Base-by-base conservation (phyloP, 2,113 vertebrate genomes). In the Noturus placidus region DNA sequence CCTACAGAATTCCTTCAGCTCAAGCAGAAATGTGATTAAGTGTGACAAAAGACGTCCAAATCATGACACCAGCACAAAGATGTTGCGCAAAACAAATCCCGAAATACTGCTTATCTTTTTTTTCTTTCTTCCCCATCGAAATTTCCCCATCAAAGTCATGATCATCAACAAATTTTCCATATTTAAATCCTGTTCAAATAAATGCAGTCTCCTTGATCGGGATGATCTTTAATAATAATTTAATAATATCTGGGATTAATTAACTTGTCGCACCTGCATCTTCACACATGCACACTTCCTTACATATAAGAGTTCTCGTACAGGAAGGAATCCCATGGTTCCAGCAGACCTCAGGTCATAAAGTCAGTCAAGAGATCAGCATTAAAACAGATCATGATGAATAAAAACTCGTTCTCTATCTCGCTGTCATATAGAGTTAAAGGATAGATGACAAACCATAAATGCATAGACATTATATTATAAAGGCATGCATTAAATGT, bases 231-330 rank as follows among this genome's bases (percentile, higher is more conserved):
- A 33, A 15, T n/a, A n/a, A n/a, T n/a, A n/a, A n/a, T n/a, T n/a
- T n/a, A n/a, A 33, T 69, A 25, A 70, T 2, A 70, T 35, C 15
- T 35, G 14, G 70, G 35, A 20, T 74, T 42, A 8, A 38, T 10
- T 42, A 22, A 7, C 19, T 74, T 11, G 35, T 74, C 17, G 13
- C 70, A 25, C 38, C 38, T 38, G 38, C 19, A 42, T 1, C 5
- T 17, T 65, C 7, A 70, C 15, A 30, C 69, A 35, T 70, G 33
- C 63, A 86, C 35, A 85, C 10, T 81, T 79, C 90, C 77, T 86
- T 38, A 87, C 63, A 82, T 80, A 33, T 6, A 74, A n/a, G 50
- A 50, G 46, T 59, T 27, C 38, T 2, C 38, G 50, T 30, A 56
- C 0, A 27, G 79, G 65, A 74, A 33, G 9, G 19, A 0, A 3